These are phyloP conservation scores for Dendronephthya gigantea DNA, from an alignment of 64 coral and sea anemone genomes.

Conservation along the genomic window DNA sequence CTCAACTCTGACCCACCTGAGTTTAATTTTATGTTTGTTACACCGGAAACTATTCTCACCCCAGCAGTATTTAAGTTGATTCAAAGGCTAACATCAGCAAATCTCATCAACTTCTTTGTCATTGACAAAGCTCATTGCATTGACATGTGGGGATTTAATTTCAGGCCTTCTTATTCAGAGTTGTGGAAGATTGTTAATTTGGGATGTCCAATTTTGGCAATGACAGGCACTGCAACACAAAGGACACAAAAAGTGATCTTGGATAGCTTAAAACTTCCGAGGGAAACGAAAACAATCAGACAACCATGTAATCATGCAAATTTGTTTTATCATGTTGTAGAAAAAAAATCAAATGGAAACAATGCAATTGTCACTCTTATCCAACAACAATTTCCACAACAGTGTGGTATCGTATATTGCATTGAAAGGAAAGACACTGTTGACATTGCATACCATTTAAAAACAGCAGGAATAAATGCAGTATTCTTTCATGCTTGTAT, in stretches of 20 bases:
- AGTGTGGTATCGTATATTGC: slow-evolving; percentile 50
- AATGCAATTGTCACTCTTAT: neutral
- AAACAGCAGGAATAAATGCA: slow-evolving; percentile 31
- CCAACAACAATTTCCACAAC: neutral
- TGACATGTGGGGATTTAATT: slow-evolving; percentile 39
- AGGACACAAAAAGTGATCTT: slow-evolving; percentile 26
- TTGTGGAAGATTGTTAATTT: slow-evolving; percentile 2
- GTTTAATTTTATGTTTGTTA: slow-evolving; percentile 39
- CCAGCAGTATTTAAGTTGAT: neutral
- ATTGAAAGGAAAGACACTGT: slow-evolving; percentile 24
- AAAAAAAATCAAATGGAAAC: slow-evolving; percentile 21
- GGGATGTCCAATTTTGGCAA: neutral
- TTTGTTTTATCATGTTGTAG: slow-evolving; percentile 27
- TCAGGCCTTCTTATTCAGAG: slow-evolving; percentile 34
- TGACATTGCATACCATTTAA: slow-evolving; percentile 30
- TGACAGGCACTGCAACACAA: slow-evolving; percentile 41
- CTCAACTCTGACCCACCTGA: neutral
- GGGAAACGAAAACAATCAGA: neutral
- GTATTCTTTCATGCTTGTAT: slow-evolving; percentile 7
- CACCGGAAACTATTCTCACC: slow-evolving; percentile 32
- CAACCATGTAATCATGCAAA: slow-evolving; percentile 26
- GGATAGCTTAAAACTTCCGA: neutral
- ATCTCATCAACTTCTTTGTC: slow-evolving; percentile 25
- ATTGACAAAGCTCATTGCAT: slow-evolving; percentile 56
- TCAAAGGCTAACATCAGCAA: neutral